Evolutionary conservation across 2,888 invertebrate species (phyloP).

Genomic region (Tholera decimalis): DNA sequence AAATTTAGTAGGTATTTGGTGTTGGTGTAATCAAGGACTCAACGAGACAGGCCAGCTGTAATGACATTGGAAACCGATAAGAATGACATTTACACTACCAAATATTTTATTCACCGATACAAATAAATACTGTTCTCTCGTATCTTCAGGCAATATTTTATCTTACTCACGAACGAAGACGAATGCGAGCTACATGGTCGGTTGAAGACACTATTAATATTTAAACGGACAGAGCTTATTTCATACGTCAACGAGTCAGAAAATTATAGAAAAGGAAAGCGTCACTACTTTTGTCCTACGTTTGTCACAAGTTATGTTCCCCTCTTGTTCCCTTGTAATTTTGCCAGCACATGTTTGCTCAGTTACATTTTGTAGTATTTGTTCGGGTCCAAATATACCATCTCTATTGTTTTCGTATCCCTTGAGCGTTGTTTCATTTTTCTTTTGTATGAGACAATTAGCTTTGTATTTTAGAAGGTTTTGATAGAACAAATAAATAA

Average conservation of each 20-base stretch:
- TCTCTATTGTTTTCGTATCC: conserved; percentile 34
- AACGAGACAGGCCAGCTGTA: conserved; percentile 4
- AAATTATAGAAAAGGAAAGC: conserved; percentile 71
- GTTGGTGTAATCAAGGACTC: background rate
- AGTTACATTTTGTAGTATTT: conserved; percentile 40
- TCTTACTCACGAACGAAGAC: conserved; percentile 18
- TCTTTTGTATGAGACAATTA: conserved; percentile 8
- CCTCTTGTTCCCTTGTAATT: too few species aligned
- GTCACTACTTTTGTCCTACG: conserved; percentile 38
- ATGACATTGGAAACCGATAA: conserved; percentile 1
- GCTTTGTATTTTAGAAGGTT: conserved; percentile 4
- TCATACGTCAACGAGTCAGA: conserved; percentile 77
- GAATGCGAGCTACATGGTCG: conserved; percentile 37
- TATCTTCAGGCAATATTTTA: conserved; percentile 23
- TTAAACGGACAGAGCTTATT: conserved; percentile 72
- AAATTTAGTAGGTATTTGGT: background rate
- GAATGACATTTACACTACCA: background rate
- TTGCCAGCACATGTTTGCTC: conserved; percentile 35
- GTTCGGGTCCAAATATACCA: conserved; percentile 46
- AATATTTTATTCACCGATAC: conserved; percentile 21
- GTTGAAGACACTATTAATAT: conserved; percentile 63
- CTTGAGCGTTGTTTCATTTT: conserved; percentile 16
- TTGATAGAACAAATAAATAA: background rate
- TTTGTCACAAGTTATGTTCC: conserved; percentile 37
- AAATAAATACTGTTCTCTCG: background rate